Base-by-base conservation (phyloP, 2,113 vertebrate species). In the Grus americana region DNA sequence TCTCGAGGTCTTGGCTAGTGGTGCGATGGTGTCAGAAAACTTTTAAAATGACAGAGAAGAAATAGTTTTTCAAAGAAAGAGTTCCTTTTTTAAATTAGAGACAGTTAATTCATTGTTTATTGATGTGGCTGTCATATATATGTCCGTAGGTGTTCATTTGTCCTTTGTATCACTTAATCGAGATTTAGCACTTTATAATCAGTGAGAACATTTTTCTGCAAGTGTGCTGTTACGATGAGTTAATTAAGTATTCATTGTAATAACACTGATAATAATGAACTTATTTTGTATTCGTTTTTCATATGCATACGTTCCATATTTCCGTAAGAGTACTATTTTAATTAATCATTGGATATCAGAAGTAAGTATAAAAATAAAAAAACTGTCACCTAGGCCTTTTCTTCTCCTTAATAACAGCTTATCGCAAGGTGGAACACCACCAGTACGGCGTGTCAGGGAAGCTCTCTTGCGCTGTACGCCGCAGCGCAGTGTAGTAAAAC, bases 171-270 rank as follows among this genome's bases (percentile, higher is more conserved):
- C 30, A 23, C 78, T 81, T 71, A 79, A 57, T n/a, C 80, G 83
- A 89, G 88, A 86, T 88, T 92, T 85, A 90, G 90, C 86, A 91
- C 92, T 93, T 94, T 55, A 67, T 78, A 84, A 91, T 83, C 92
- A 94, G 88, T 18, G 42, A 88, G 86, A 92, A 84, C 38, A 4
- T 76, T 78, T 59, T 67, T 26, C 67, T 82, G 79, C 9, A 10
- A 94, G 47, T 20, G 71, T 42, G 70, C 57, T 78, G 94, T 46
- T 92, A 40, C 49, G 74, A 91, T 58, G 84, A 92, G 78, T 74
- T 95, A 63, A 93, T 94, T 96, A 95, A 84, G 47, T 66, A 93
- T 93, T 93, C 88, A 68, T 81, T 91, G 68, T 94, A 93, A 95
- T 83, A 96, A 63, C 88, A 40, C 75, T 29, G 92, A 90, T 94